Evolutionary conservation across 2,888 invertebrate genomes (phyloP).

Genomic region (Chaitophorus viminalis): DNA sequence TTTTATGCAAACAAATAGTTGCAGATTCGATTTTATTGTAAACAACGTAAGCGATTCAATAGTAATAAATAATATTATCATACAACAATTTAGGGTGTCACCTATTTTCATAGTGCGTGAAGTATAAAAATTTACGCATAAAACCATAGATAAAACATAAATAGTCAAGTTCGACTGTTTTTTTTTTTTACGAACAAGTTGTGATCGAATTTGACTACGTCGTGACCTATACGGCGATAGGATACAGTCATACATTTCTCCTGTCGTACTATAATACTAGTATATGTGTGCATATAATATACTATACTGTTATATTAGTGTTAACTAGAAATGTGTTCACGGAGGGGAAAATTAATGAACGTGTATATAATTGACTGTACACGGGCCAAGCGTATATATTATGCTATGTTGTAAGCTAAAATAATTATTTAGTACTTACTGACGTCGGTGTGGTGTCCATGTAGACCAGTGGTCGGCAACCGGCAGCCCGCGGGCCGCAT

Average conservation of each 20-base stretch:
- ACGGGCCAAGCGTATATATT: background rate
- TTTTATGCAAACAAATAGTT: no score
- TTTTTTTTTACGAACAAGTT: background rate
- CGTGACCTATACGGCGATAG: background rate
- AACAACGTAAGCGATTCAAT: no score
- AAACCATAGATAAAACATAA: background rate
- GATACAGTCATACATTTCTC: no score
- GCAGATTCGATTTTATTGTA: no score
- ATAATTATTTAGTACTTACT: conserved; percentile 18
- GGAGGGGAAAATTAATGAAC: conserved; percentile 79
- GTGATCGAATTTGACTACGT: background rate
- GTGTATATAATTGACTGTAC: conserved; percentile 74
- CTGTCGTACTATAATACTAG: background rate
- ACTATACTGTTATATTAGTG: conserved; percentile 65
- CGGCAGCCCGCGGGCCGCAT: no score
- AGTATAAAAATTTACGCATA: background rate
- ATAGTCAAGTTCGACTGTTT: background rate
- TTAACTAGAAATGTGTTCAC: conserved; percentile 80
- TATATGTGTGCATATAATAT: background rate
- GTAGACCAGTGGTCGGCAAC: no score
- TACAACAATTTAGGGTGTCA: no score
- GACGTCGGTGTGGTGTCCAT: background rate
- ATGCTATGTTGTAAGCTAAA: background rate
- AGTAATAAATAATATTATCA: no score
- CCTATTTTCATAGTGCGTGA: background rate